Conservation (phyloP, 1,140 invertebrate species). For the Drosophila gunungcola region DNA sequence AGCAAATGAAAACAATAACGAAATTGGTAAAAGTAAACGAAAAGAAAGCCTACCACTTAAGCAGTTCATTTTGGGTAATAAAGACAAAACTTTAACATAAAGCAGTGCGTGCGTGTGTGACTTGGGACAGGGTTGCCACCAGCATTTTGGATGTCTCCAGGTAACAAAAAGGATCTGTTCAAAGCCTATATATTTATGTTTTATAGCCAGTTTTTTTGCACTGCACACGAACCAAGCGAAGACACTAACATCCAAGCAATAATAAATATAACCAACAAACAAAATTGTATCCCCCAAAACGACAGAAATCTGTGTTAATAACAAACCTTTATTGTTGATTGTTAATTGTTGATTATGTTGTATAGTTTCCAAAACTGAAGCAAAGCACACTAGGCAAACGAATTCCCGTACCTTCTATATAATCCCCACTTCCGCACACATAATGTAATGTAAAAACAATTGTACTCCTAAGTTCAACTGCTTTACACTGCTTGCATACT, state of each 20-base stretch:
- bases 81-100: slow-evolving; percentile 69
- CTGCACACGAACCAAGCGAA: slow-evolving; percentile 20
- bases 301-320: slow-evolving; percentile 27
- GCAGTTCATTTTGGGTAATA: slow-evolving; percentile 76
- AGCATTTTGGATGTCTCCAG: slow-evolving; percentile 27
- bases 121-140: slow-evolving; percentile 33
- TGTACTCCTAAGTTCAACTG: slow-evolving; percentile 48
- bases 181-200: slow-evolving; percentile 9
- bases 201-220: slow-evolving; percentile 15
- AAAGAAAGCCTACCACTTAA: slow-evolving; percentile 52
- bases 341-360: slow-evolving; percentile 40
- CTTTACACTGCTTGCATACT: slow-evolving; percentile 70
- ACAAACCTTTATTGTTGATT: slow-evolving; percentile 14
- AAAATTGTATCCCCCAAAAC: background rate
- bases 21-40: slow-evolving; percentile 12
- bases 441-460: slow-evolving; percentile 8
- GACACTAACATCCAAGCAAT: slow-evolving; percentile 23
- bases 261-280: background rate
- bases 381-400: slow-evolving; percentile 35
- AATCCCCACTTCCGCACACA: slow-evolving; percentile 9
- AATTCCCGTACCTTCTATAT: background rate
- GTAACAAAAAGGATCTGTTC: slow-evolving; percentile 24
- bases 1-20: slow-evolving; percentile 43
- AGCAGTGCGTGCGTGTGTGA: slow-evolving; percentile 39
- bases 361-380: slow-evolving; percentile 33